These are phyloP conservation scores for Tetranychus truncatus DNA, from an alignment of 2,888 invertebrate species.

Conservation along the genomic window DNA sequence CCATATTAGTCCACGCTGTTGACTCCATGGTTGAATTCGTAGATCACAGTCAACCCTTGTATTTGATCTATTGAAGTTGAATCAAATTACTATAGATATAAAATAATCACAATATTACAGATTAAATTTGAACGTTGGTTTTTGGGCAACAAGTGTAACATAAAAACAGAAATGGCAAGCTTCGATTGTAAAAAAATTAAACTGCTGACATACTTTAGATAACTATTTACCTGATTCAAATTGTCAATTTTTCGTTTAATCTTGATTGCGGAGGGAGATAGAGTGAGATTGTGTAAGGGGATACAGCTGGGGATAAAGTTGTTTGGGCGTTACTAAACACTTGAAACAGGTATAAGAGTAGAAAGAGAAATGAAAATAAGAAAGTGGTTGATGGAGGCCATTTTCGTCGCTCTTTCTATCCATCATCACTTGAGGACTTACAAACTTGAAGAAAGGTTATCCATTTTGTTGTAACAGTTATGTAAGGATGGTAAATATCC, in stretches of 20 bases:
- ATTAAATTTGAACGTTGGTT: background rate
- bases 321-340: background rate
- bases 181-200: background rate
- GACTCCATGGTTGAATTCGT: background rate
- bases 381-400: background rate
- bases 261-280: background rate
- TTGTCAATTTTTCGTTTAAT: background rate
- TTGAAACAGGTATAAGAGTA: background rate
- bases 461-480: background rate
- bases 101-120: too few relatives aligned
- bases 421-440: background rate
- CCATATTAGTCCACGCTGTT: background rate
- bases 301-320: background rate
- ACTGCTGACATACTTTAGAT: background rate
- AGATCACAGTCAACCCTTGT: background rate
- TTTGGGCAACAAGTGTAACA: background rate
- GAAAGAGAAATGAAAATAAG: background rate
- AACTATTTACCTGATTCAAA: background rate
- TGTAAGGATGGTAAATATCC: too few relatives aligned
- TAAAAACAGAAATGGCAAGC: background rate
- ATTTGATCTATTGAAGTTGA: background rate
- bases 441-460: slow-evolving; percentile 7
- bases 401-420: background rate
- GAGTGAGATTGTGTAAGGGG: background rate
- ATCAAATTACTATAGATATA: too few relatives aligned